Percentiles rank a stretch among this genome's conserved stretches.
phyloP scores from a whole-genome alignment of 2,888 invertebrate genomes.

The Gymnocheta viridis region DNA sequence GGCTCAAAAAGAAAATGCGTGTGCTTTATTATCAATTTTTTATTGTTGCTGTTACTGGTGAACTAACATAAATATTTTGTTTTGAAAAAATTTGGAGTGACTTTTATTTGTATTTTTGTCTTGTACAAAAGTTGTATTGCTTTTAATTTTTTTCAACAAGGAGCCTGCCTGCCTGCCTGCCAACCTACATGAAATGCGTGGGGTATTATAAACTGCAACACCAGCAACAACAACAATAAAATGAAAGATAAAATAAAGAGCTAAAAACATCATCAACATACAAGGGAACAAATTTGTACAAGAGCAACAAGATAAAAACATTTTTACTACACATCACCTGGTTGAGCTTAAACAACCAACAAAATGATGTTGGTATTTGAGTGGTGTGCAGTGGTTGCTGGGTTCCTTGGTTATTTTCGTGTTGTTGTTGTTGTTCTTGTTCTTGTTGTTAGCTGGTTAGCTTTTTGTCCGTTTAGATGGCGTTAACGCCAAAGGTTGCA shows the following conservation, averaged over 20 bases:
- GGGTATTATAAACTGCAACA: slow-evolving; percentile 62
- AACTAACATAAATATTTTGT: slow-evolving; percentile 28
- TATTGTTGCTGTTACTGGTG: slow-evolving; percentile 11
- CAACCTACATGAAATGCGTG: slow-evolving; percentile 68
- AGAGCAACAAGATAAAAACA: slow-evolving; percentile 57
- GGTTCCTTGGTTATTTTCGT: background rate
- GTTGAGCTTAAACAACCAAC: slow-evolving; percentile 17
- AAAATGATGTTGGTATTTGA: background rate
- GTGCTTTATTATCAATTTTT: slow-evolving; percentile 60
- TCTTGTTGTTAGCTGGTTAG: background rate
- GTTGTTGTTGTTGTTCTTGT: background rate
- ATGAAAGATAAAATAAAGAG: slow-evolving; percentile 41
- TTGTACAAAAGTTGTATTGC: slow-evolving; percentile 16
- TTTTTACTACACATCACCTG: slow-evolving; percentile 66
- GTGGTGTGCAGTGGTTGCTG: slow-evolving; percentile 18
- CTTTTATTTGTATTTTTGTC: slow-evolving; percentile 27
- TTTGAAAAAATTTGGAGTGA: slow-evolving; percentile 16
- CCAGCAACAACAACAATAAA: slow-evolving; percentile 20
- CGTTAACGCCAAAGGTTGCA: slow-evolving; percentile 80
- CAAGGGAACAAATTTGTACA: slow-evolving; percentile 65
- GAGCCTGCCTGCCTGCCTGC: slow-evolving; percentile 45
- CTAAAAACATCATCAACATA: slow-evolving; percentile 56
- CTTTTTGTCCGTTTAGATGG: slow-evolving; percentile 75
- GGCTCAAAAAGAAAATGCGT: slow-evolving; percentile 53
- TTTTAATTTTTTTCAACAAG: slow-evolving; percentile 25